Base-by-base conservation (phyloP, 2,113 vertebrate species). In the Uropsilus gracilis region DNA sequence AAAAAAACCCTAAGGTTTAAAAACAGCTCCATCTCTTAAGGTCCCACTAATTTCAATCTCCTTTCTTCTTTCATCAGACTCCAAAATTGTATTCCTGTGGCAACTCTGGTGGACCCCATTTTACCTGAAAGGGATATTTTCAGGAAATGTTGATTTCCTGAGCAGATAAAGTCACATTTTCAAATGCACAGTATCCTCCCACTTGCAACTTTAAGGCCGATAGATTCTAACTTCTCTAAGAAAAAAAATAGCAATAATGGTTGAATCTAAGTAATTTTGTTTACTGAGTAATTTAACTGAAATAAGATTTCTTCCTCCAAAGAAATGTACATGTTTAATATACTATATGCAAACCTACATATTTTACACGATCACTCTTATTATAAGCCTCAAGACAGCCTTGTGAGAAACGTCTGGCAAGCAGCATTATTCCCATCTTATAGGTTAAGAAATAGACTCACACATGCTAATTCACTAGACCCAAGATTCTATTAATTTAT, bases 1-100 rank as follows among this genome's bases (percentile, higher is more conserved):
- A 42, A 71, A 59, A 90, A 94, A 96, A 78, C 9, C 16, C 69
- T 22, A 91, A 92, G 37, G 22, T 93, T 61, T 37, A 90, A 90
- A 50, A 86, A 78, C 37, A 90, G 50, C 42, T 78, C 78, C 1
- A 42, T 20, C 9, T 57, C 66, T 63, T 89, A 69, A 91, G 14
- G 17, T 4, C 24, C 20, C 42, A 64, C 64, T 93, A 63, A 64
- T 76, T 94, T 87, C 80, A 80, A 94, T 83, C 34, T 85, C 37
- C 24, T 84, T 72, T 72, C 37, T 73, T 71, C 77, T 86, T 90
- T 78, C 86, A 81, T 7, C 37, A 18, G 0, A 61, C 69, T 85
- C 34, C 6, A 89, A 63, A 30, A 73, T 78, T 71, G 32, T 34
- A 5, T 68, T 80, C 57, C 57, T 83, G 18, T 90, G 57, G 42